Conservation (phyloP, 2,797 vertebrate genomes). For the Betta splendens region DNA sequence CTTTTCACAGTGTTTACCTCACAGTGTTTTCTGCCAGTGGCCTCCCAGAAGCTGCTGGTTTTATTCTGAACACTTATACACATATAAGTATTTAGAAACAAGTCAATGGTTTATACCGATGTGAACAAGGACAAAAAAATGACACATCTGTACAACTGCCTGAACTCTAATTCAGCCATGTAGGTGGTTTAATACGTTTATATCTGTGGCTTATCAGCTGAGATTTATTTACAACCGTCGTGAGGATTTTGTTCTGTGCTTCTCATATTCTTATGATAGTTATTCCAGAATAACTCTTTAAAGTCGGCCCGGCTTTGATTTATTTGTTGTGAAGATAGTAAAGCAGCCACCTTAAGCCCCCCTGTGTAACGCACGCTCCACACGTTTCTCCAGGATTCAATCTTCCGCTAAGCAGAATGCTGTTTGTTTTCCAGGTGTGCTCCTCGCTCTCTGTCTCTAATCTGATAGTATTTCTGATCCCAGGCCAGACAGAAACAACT, state of each 20-base stretch:
- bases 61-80: conserved; percentile 8
- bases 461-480: conserved; percentile 65
- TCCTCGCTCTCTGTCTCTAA: conserved; percentile 43
- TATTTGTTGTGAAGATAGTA: conserved; percentile 39
- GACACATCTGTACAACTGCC: too few relatives aligned
- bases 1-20: conserved; percentile 12
- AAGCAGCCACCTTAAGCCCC: conserved; percentile 42
- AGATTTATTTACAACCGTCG: conserved; percentile 19
- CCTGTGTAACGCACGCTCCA: conserved; percentile 45
- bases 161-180: conserved; percentile 22
- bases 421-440: conserved; percentile 60
- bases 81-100: not conserved
- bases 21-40: not conserved
- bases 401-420: conserved; percentile 44
- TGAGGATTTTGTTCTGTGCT: conserved; percentile 28
- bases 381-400: conserved; percentile 56
- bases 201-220: conserved; percentile 26
- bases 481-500: conserved; percentile 63
- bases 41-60: not conserved
- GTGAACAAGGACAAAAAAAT: not conserved
- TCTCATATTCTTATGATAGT: too few relatives aligned
- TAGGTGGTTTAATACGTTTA: conserved; percentile 33
- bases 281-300: conserved; percentile 30
- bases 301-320: conserved; percentile 54
- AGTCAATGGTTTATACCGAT: not conserved